Evolutionary conservation across 2,113 vertebrate genomes (phyloP).

Genomic region (Sturnira hondurensis): DNA sequence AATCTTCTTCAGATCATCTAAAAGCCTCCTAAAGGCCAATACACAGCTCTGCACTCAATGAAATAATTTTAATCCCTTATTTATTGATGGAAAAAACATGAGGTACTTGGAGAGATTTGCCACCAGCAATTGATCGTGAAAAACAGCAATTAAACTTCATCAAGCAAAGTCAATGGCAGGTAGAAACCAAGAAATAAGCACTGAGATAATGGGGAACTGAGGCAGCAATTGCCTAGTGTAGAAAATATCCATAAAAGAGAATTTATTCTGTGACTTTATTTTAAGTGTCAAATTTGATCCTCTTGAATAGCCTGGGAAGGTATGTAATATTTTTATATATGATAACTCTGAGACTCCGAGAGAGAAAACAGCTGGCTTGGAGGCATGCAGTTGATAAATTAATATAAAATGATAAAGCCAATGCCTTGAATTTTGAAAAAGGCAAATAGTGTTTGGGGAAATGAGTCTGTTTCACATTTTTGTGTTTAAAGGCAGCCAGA

Average conservation of each 20-base stretch:
- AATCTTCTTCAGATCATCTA: slow-evolving; percentile 33
- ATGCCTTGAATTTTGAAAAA: background rate
- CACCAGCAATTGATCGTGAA: slow-evolving; percentile 49
- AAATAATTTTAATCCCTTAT: slow-evolving; percentile 69
- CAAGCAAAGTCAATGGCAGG: slow-evolving; percentile 39
- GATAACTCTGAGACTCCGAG: background rate
- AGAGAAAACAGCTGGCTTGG: background rate
- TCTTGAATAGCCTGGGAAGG: background rate
- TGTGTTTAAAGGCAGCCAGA: background rate
- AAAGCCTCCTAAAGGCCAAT: slow-evolving; percentile 39
- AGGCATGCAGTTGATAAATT: background rate
- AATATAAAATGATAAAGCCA: slow-evolving; percentile 5
- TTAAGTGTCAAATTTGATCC: background rate
- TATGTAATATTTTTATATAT: background rate
- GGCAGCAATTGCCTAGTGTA: background rate
- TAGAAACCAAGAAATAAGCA: slow-evolving; percentile 35
- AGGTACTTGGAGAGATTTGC: slow-evolving; percentile 52
- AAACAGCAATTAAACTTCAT: slow-evolving; percentile 67
- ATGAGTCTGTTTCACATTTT: background rate
- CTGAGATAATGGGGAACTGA: slow-evolving; percentile 40
- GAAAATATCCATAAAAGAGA: background rate
- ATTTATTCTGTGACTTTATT: slow-evolving; percentile 1
- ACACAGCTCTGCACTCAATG: slow-evolving; percentile 46
- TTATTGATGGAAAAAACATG: slow-evolving; percentile 55
- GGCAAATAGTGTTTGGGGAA: background rate